Evolutionary conservation across 2,888 invertebrate genomes (phyloP), one percentile per base, ranked within the genome.

Genomic region (Mactromeris polynyma): DNA sequence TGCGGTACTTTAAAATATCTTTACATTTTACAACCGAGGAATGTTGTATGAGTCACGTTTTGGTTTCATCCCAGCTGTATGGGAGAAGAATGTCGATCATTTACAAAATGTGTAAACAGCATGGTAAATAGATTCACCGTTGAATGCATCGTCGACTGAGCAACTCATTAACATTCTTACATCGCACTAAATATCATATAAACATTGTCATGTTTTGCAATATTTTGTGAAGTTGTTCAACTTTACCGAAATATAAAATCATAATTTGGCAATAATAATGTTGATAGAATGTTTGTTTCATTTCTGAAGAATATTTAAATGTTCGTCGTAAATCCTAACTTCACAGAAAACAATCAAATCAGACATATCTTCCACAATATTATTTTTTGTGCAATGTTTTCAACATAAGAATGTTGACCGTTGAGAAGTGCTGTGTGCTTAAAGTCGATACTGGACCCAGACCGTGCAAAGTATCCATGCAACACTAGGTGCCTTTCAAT

Each of bases 151-250:
- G 26, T 73, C 33, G 33, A 36, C 73, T 73, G 73, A 36, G 36
- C 36, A 19, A 11, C 11, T 33, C 73, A 73, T 73, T 73, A 73
- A 73, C 73, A 73, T 73, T 73, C 73, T 33, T 73, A 19, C 17
- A 36, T 36, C 14, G 73, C 33, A 36, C 33, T 73, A 36, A 73
- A 73, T 73, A 33, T 33, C 36, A 36, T 33, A 36, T 73, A 36
- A 73, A 36, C 11, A 73, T 73, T 73, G 33, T 33, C 73, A 73
- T 6, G 73, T 73, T 73, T 73, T 73, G 73, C 33, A 73, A 73
- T 73, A 73, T 73, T 73, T 73, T 33, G 58, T 26, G 26, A 21
- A 26, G 26, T 64, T 64, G 26, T 64, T 26, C 58, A 64, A 64
- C 58, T 64, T 26, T 26, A 64, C n/a, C 58, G 26, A 64, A 26